Evolutionary conservation across 2,113 vertebrate genomes (phyloP), one percentile per base, ranked within the genome.

Genomic region (Eurypyga helias): DNA sequence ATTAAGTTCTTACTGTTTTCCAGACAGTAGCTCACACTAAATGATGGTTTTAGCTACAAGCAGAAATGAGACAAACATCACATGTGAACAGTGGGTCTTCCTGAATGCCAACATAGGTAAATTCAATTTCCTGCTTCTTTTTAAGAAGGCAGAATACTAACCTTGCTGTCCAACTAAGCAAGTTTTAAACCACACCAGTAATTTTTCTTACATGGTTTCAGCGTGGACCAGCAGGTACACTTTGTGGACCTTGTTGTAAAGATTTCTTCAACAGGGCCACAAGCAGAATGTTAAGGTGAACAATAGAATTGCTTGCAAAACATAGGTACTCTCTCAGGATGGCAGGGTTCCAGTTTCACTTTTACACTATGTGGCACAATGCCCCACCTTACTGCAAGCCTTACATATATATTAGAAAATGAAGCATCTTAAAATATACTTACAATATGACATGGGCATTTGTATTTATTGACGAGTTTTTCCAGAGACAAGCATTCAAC

Each of bases 371-470:
- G 13, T 4, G 17, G 49, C 31, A 67, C 5, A 8, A 60, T 36
- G n/a, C 45, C 13, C 62, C 25, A 70, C 24, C 12, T 77, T 33
- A 69, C 7, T 49, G 16, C 28, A 83, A 89, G 24, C 14, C 54
- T 41, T 57, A 87, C 4, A 51, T 5, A 57, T 4, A 38, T 12
- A 34, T 7, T 33, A 64, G 33, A 90, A 89, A 89, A 87, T 11
- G 5, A 4, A 82, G 23, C 24, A 49, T 25, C 61, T 60, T 62
- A 58, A 72, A 61, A 65, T 41, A 58, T 92, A 99, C 99, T 99
- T 97, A 99, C 99, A 90, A 99, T 99, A 92, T 99, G 99, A 98
- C 99, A 99, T 4, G 98, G 98, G 97, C 99, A 99, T 97, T 99
- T 99, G 97, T 99, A 98, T 85, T 99, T 99, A 69, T 99, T 99